phyloP scores from a whole-genome alignment of 2,113 vertebrate genomes.

The Neopipo cinnamomea region DNA sequence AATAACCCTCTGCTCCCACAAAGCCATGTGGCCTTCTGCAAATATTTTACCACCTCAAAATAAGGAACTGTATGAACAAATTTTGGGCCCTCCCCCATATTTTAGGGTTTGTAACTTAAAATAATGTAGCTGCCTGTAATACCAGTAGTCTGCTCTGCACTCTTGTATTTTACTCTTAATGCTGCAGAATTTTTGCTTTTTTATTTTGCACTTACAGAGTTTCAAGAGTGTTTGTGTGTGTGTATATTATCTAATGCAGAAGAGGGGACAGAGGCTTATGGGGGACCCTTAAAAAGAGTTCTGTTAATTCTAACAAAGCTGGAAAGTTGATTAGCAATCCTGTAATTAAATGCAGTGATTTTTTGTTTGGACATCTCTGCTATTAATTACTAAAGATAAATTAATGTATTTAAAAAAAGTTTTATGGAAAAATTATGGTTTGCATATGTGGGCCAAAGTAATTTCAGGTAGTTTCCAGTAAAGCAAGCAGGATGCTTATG shows the following conservation, averaged over 20 bases:
- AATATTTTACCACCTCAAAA: neutral
- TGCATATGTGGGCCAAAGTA: neutral
- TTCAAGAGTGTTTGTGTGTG: neutral
- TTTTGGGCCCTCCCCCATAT: rapidly evolving
- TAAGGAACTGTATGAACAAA: neutral
- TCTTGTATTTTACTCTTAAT: neutral
- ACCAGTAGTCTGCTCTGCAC: neutral
- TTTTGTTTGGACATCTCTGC: neutral
- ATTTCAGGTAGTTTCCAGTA: neutral
- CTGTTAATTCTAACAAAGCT: neutral
- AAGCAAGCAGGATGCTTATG: neutral
- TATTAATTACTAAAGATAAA: neutral
- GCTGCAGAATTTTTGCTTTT: neutral
- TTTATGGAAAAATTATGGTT: neutral
- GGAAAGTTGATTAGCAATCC: neutral
- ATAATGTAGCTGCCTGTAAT: neutral
- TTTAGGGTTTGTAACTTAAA: neutral
- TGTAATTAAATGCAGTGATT: neutral
- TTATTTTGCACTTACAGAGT: neutral
- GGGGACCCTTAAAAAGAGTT: neutral
- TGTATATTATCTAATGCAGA: neutral
- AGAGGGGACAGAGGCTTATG: neutral
- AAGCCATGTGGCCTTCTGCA: neutral
- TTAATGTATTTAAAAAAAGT: neutral
- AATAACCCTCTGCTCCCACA: neutral